Evolutionary conservation across 2,113 vertebrate species (phyloP), one percentile per base, ranked within the genome.

Genomic region (Genyomyrus donnyi): DNA sequence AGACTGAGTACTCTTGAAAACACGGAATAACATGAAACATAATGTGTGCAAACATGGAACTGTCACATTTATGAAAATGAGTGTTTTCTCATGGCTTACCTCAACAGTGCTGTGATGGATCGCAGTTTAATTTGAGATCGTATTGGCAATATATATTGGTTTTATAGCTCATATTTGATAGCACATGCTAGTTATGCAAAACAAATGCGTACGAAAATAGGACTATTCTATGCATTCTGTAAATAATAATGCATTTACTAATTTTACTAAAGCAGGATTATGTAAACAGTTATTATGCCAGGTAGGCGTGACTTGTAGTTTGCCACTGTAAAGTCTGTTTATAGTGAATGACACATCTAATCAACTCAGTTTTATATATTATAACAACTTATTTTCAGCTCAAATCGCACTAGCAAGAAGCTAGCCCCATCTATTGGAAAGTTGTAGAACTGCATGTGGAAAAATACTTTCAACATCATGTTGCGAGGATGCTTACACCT

Each of bases 361-460:
- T 39, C 35, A 39, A 80, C 6, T 80, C 35, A 42, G 35, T 80
- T 80, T 42, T 80, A 80, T 17, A 2, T 77, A 39, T 19, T 39
- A 11, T 46, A n/a, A 21, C 49, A 19, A 4, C 85, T 39, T 48
- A 48, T 52, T 35, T 53, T 53, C n/a, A n/a, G 15, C 13, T 52
- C 6, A 31, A 31, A 52, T 52, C 46, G 13, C n/a, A 87, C n/a
- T 87, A 13, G 5, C 15, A 53, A 31, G 45, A 85, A 85, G 45
- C 21, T 85, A 48, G 49, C 50, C n/a, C 85, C 85, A 87, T 53
- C 85, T 87, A 35, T 87, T 10, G 85, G 85, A 87, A 3, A 56
- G 31, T 15, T 35, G n/a, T 56, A 19, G 31, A 87, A 87, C 85
- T 53, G 11, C 85, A 87, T 39, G 83, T 13, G 39, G 39, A 85